Conservation (phyloP, 2,113 vertebrate genomes). For the Pelodiscus sinensis region DNA sequence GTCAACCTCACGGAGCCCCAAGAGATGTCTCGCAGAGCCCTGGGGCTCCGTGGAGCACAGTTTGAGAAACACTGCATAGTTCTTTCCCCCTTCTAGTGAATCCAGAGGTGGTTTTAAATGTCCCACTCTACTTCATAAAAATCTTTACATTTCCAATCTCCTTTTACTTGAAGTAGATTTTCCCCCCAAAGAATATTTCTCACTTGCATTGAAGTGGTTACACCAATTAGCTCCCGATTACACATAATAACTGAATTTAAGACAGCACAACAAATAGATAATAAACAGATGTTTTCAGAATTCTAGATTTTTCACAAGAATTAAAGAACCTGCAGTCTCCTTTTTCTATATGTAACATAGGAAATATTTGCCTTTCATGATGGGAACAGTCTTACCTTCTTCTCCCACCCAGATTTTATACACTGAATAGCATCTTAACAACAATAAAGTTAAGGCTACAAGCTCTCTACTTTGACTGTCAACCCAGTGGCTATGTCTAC, state of each 20-base stretch:
- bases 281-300: not conserved
- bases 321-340: not conserved
- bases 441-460: not conserved
- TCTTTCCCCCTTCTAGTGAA: not conserved
- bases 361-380: not conserved
- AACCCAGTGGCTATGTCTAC: too few relatives aligned
- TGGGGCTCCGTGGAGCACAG: too few relatives aligned
- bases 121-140: not conserved
- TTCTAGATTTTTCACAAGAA: not conserved
- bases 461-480: not conserved
- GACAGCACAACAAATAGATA: not conserved
- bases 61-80: too few relatives aligned
- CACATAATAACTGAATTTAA: not conserved
- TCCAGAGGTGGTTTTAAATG: not conserved
- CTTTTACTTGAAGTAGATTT: not conserved
- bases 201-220: not conserved
- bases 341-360: not conserved
- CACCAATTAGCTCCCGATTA: not conserved
- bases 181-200: not conserved
- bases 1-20: too few relatives aligned
- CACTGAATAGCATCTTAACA: not conserved
- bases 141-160: not conserved
- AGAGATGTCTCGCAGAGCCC: too few relatives aligned
- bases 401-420: not conserved
- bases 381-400: fast-evolving